These are phyloP conservation scores for Drosophila chauvacae DNA, from an alignment of 1,140 invertebrate genomes.

Conservation along the genomic window DNA sequence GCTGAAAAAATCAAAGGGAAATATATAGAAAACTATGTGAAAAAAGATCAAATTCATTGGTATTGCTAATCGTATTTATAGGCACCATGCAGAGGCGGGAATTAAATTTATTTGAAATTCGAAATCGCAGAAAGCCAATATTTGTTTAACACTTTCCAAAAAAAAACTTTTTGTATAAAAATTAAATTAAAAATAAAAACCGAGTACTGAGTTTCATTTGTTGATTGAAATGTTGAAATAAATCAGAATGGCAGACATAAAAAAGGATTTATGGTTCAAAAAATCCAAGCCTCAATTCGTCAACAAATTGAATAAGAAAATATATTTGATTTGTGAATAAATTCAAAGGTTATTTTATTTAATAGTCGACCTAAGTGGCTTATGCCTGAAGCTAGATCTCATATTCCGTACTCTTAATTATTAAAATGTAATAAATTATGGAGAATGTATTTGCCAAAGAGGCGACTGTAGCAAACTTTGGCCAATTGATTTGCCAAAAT, in stretches of 20 bases:
- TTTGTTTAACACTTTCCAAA: not conserved
- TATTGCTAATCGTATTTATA: constrained; percentile 46
- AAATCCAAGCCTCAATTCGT: not conserved
- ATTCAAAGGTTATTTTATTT: not conserved
- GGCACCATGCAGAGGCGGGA: not conserved
- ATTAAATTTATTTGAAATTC: constrained; percentile 12
- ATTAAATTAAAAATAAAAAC: not conserved
- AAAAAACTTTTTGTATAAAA: not conserved
- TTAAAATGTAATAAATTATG: constrained; percentile 20
- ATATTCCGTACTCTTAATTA: not conserved
- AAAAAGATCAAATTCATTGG: constrained; percentile 18
- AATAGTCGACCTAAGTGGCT: not conserved
- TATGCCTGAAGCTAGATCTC: not conserved
- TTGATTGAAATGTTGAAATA: constrained; percentile 1
- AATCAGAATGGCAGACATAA: not conserved
- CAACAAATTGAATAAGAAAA: not conserved
- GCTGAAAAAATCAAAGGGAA: constrained; percentile 35
- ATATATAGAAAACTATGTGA: constrained; percentile 48
- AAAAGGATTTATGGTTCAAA: not conserved
- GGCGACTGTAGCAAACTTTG: not conserved
- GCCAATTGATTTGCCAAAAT: constrained; percentile 11
- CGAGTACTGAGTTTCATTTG: not conserved
- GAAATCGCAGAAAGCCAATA: constrained; percentile 1
- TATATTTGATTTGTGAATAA: constrained; percentile 1
- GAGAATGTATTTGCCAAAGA: not conserved